phyloP scores from a whole-genome alignment of 2,797 vertebrate species.

The Presbytis comata region DNA sequence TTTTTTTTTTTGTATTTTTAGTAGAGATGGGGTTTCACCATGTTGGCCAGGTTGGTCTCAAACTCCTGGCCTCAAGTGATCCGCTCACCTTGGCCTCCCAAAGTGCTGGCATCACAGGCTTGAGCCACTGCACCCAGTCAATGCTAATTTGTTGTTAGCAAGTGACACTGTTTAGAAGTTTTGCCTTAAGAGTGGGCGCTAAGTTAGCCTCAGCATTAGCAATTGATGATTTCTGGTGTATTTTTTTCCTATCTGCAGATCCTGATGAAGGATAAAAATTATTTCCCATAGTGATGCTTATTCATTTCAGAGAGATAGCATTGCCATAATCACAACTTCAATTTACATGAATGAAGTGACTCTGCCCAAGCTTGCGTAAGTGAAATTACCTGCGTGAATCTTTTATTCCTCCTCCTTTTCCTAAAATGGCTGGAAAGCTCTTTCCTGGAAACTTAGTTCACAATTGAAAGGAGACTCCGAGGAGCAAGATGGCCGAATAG shows the following conservation, averaged over 20 bases:
- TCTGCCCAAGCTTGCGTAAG: neutral
- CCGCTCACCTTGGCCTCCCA: neutral
- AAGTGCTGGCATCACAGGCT: neutral
- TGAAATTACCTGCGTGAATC: neutral
- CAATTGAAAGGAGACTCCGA: neutral
- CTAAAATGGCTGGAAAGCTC: neutral
- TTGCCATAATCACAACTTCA: neutral
- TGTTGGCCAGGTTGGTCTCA: neutral
- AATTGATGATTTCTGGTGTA: neutral
- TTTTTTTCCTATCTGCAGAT: neutral
- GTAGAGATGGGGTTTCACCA: neutral
- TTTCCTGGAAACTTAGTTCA: neutral
- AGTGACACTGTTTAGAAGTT: neutral
- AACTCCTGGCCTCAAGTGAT: neutral
- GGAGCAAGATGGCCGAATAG: too few species aligned
- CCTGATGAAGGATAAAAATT: neutral
- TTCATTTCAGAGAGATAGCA: neutral
- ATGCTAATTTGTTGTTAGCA: neutral
- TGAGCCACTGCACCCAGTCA: neutral
- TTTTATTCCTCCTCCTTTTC: neutral
- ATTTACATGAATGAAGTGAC: neutral
- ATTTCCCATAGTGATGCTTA: neutral
- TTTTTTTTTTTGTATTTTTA: neutral
- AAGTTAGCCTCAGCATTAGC: slow-evolving; percentile 9
- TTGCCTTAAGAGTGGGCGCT: neutral